Evolutionary conservation across 30 jellyfish, hydroid and myxozoan genomes (phyloP).

Genomic region (Aurelia aurita): DNA sequence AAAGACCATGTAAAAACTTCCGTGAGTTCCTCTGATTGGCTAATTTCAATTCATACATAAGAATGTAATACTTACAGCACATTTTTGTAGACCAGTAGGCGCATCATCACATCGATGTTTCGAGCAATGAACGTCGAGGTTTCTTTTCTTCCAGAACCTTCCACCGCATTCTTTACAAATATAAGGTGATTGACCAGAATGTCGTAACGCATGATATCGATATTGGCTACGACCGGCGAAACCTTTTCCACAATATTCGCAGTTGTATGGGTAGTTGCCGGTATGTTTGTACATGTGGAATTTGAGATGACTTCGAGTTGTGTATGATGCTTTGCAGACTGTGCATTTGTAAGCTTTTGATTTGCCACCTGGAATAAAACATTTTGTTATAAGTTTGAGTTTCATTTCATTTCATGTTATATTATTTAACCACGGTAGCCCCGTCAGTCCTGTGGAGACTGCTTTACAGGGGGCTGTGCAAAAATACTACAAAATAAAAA

Average conservation of each 20-base stretch:
- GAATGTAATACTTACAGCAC: conserved; percentile 41
- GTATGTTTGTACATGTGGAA: conserved; percentile 90
- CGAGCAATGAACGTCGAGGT: conserved; percentile 74
- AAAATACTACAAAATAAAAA: too few species aligned
- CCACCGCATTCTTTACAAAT: conserved; percentile 84
- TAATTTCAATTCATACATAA: too few species aligned
- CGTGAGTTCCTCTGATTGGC: too few species aligned
- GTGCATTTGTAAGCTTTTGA: conserved; percentile 76
- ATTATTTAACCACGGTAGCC: too few species aligned
- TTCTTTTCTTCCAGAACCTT: conserved; percentile 78
- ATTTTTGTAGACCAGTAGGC: conserved; percentile 52
- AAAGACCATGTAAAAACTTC: too few species aligned
- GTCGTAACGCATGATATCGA: conserved; percentile 82
- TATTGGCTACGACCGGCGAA: conserved; percentile 90
- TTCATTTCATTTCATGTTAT: too few species aligned
- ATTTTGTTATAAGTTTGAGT: neutral
- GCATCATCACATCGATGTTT: conserved; percentile 74
- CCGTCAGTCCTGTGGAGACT: too few species aligned
- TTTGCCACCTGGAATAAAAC: conserved; percentile 45
- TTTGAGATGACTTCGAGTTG: conserved; percentile 86
- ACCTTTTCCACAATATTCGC: conserved; percentile 85
- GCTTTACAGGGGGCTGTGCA: too few species aligned
- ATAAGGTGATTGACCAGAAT: conserved; percentile 85
- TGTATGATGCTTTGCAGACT: conserved; percentile 73
- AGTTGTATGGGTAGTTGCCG: conserved; percentile 85